Base-by-base conservation (phyloP, 2,888 invertebrate species). In the Rhingia campestris region DNA sequence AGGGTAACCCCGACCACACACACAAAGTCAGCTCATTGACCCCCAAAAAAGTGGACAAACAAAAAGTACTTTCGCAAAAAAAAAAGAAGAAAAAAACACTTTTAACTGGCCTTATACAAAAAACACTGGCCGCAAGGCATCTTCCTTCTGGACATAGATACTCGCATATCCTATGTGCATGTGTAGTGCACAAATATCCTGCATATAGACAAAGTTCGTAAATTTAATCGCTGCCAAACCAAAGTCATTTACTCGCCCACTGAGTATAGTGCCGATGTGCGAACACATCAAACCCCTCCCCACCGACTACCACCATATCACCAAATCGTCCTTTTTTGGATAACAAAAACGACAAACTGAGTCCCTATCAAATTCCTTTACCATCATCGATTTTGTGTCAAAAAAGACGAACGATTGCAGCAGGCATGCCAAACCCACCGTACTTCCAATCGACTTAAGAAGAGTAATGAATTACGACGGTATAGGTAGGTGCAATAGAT, bases 351-450 rank as follows among this genome's bases (percentile, higher is more conserved):
- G 64, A 70, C 64, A 58, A 59, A 76, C 61, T 61, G 80, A 49
- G 74, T 69, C 58, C 47, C 59, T 74, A 80, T 74, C 74, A 79
- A 84, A 84, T 70, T 84, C 84, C 73, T 70, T 75, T 74, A 53
- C 77, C 61, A 39, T 66, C 74, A 84, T 84, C 80, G 84, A 84
- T 84, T 84, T 80, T 80, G 33, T 80, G 84, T 75, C 84, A 84
- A 84, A 84, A 80, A 80, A 84, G 80, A 84, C 80, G 80, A 80
- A 84, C 80, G 80, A 73, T 69, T 84, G 84, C 74, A 80, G 74
- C 56, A 80, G 66, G 72, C 45, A 35, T 59, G 30, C 64, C 58
- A 76, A 75, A 69, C 80, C 76, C 75, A 64, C 49, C 74, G 59
- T 75, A 58, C 74, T 75, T 73, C 47, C 73, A 80, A 75, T 80